Evolutionary conservation across 2,888 invertebrate genomes (phyloP).

Genomic region (Endomychus coccineus): DNA sequence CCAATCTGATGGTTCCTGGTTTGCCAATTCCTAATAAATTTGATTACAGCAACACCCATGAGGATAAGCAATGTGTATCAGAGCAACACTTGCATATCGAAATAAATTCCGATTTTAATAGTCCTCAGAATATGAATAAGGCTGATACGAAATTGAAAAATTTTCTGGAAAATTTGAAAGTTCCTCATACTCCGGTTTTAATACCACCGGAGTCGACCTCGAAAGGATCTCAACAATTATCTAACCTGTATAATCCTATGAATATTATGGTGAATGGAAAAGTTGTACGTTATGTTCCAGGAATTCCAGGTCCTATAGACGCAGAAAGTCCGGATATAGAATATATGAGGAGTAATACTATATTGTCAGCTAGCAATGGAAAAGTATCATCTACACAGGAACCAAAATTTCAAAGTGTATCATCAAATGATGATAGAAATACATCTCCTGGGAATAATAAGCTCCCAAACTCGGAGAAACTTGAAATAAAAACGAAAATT

Average conservation of each 20-base stretch:
- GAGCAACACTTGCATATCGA: conserved; percentile 8
- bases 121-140: conserved; percentile 3
- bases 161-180: conserved; percentile 2
- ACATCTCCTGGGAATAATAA: conserved; percentile 13
- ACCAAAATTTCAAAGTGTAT: background rate
- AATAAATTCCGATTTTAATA: conserved; percentile 8
- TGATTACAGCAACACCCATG: conserved; percentile 8
- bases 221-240: conserved; percentile 28
- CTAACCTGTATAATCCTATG: conserved; percentile 45
- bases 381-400: conserved; percentile 6
- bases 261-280: conserved; percentile 57
- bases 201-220: conserved; percentile 4
- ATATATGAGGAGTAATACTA: conserved; percentile 17
- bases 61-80: conserved; percentile 8
- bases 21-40: conserved; percentile 30
- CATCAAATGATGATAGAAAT: conserved; percentile 2
- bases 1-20: conserved; percentile 33
- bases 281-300: conserved; percentile 78
- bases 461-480: conserved; percentile 21
- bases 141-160: background rate
- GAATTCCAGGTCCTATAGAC: conserved; percentile 71
- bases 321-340: conserved; percentile 39
- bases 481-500: conserved; percentile 25
- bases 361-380: conserved; percentile 18
- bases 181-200: background rate